phyloP scores from a whole-genome alignment of 2,888 invertebrate genomes.

The Odontocolon sp. region DNA sequence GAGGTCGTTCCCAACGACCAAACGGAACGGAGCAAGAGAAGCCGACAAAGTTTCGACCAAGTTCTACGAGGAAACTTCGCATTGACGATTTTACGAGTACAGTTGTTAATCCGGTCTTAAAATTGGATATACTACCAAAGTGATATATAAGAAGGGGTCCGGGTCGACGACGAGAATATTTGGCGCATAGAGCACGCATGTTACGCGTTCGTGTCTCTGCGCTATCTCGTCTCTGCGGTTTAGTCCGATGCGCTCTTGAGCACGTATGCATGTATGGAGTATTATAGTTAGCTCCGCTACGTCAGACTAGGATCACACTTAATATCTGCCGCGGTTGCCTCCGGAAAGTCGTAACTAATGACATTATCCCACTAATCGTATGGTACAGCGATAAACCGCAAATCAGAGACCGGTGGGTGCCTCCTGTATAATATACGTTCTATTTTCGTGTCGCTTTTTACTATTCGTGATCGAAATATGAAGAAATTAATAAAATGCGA shows the following conservation, averaged over 20 bases:
- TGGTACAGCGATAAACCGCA: slow-evolving; percentile 53
- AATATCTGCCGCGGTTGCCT: slow-evolving; percentile 53
- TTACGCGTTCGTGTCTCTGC: slow-evolving; percentile 3
- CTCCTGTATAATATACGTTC: slow-evolving; percentile 12
- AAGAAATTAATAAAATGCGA: slow-evolving; percentile 1
- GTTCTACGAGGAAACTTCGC: background rate
- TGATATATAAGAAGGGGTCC: slow-evolving; percentile 15
- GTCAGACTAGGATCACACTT: slow-evolving; percentile 52
- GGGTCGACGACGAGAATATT: slow-evolving; percentile 13
- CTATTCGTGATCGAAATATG: background rate
- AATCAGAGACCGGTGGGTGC: slow-evolving; percentile 34
- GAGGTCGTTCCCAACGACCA: background rate
- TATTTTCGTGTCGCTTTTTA: background rate
- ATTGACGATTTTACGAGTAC: slow-evolving; percentile 43
- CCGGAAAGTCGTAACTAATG: slow-evolving; percentile 54
- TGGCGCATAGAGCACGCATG: slow-evolving; percentile 17
- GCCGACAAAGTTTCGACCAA: background rate
- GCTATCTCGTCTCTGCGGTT: slow-evolving; percentile 3
- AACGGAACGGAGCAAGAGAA: background rate
- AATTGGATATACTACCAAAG: slow-evolving; percentile 29
- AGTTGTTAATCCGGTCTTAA: slow-evolving; percentile 41
- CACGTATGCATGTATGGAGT: background rate
- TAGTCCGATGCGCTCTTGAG: background rate
- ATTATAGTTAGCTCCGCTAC: slow-evolving; percentile 35
- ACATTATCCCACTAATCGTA: slow-evolving; percentile 47